Evolutionary conservation across 2,888 invertebrate genomes (phyloP).

Genomic region (Nomada fabriciana): DNA sequence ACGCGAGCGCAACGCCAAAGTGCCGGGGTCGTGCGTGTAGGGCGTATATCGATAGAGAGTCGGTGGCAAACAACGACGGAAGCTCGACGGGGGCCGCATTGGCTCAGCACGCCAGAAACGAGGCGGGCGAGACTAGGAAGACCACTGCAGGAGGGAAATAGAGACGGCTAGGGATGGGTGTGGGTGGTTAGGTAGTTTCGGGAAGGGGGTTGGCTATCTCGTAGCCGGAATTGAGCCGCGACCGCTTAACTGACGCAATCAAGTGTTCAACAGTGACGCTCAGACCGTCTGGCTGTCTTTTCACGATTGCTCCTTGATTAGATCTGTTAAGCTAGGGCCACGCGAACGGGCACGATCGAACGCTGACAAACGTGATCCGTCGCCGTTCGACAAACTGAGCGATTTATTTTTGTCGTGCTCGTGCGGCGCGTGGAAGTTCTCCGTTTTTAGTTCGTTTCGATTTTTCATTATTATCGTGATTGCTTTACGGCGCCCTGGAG

Average conservation of each 20-base stretch:
- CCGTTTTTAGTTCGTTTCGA: no score
- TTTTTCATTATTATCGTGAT: no score
- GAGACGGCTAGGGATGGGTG: slow-evolving; percentile 24
- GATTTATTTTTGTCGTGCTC: no score
- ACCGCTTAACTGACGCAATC: slow-evolving; percentile 82
- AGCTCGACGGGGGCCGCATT: slow-evolving; percentile 55
- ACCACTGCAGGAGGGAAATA: slow-evolving; percentile 20
- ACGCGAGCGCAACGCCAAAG: background rate
- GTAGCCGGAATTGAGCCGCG: slow-evolving; percentile 80
- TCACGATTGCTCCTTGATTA: slow-evolving; percentile 8
- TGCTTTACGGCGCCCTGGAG: no score
- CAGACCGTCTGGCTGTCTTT: slow-evolving; percentile 52
- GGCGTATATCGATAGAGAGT: background rate
- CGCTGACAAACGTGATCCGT: no score
- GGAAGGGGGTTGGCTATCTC: slow-evolving; percentile 67
- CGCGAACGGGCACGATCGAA: no score
- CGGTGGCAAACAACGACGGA: slow-evolving; percentile 44
- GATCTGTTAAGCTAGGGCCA: background rate
- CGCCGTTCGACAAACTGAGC: no score
- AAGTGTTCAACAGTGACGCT: slow-evolving; percentile 77
- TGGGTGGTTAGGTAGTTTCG: slow-evolving; percentile 52
- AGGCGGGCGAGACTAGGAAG: slow-evolving; percentile 42
- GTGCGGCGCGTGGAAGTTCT: no score
- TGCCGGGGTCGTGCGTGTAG: background rate
- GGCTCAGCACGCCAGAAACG: slow-evolving; percentile 72